phyloP scores from a whole-genome alignment of 2,797 vertebrate genomes.

The Thamnophis elegans region DNA sequence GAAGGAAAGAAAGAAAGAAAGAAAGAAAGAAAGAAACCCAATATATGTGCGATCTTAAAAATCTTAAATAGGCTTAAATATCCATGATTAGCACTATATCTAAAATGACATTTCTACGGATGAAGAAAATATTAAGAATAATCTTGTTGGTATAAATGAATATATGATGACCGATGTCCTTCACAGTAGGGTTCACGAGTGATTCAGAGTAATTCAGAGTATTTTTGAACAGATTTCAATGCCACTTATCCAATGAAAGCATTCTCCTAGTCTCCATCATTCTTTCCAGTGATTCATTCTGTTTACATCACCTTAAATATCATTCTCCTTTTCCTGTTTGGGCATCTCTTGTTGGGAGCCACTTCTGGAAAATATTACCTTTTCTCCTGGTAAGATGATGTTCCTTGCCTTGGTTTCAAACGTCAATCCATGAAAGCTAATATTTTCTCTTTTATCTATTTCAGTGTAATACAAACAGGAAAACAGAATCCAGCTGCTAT shows the following conservation, averaged over 20 bases:
- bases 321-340: background rate
- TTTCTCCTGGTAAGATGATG: background rate
- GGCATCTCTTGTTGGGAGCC: conserved; percentile 4
- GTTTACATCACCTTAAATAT: background rate
- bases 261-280: background rate
- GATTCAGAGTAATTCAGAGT: background rate
- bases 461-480: background rate
- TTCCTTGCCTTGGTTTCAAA: background rate
- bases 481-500: background rate
- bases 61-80: background rate
- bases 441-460: background rate
- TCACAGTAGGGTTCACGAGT: background rate
- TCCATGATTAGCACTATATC: background rate
- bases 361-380: background rate
- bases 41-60: background rate
- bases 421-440: background rate
- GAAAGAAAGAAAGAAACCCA: background rate
- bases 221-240: background rate
- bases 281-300: conserved; percentile 16
- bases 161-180: background rate
- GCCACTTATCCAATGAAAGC: background rate
- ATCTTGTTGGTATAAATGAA: background rate
- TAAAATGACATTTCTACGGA: background rate
- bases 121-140: background rate
- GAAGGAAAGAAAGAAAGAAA: no score